A percentile compares a stretch with the other conserved stretches of the same genome.
Conservation (phyloP, 2,113 vertebrate species). For the Brachypteracias leptosomus region DNA sequence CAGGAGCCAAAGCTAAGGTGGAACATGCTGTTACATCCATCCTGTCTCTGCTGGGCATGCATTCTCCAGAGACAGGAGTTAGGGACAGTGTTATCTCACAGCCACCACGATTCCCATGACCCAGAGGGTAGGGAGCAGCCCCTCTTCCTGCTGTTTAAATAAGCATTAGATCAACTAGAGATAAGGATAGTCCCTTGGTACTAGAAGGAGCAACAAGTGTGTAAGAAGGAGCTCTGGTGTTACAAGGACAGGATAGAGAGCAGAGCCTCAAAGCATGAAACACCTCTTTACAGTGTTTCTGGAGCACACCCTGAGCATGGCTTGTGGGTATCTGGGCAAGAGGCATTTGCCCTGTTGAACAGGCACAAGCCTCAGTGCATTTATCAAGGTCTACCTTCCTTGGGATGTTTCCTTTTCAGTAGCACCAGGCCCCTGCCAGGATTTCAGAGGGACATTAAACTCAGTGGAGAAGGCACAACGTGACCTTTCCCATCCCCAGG, state of each 20-base stretch:
- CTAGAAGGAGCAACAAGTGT: neutral
- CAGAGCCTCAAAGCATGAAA: neutral
- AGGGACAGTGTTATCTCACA: neutral
- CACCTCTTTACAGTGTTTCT: neutral
- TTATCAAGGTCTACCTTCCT: neutral
- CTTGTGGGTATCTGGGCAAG: neutral
- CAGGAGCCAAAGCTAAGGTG: neutral
- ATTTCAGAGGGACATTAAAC: neutral
- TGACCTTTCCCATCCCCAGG: fast-evolving
- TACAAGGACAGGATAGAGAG: neutral
- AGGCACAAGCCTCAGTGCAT: fast-evolving
- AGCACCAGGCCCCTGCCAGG: neutral
- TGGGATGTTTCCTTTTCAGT: neutral
- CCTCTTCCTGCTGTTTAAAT: neutral
- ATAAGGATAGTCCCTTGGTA: neutral
- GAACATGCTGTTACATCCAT: fast-evolving
- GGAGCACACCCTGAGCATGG: neutral
- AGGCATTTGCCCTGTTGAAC: neutral
- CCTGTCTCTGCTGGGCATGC: neutral
- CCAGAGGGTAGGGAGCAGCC: neutral
- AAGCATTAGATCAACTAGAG: neutral
- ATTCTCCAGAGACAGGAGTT: neutral
- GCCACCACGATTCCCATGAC: neutral
- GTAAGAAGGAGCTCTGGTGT: neutral
- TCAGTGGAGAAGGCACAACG: neutral